Conservation (phyloP, 2,113 vertebrate species). For the Lonchura striata region DNA sequence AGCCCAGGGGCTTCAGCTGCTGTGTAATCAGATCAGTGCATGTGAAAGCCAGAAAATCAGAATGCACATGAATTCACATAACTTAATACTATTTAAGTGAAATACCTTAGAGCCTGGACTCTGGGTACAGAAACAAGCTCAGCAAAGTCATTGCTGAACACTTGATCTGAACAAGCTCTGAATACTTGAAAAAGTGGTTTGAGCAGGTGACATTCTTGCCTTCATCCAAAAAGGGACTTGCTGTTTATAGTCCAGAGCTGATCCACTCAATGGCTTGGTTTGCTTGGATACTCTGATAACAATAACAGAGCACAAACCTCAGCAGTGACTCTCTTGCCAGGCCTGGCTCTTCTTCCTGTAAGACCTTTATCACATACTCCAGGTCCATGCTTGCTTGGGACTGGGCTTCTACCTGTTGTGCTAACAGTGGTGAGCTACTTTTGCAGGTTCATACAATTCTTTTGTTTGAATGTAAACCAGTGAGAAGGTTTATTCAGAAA, state of each 20-base stretch:
- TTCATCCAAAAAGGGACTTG: not conserved
- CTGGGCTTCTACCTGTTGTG: not conserved
- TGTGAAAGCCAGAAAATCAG: not conserved
- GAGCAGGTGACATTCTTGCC: not conserved
- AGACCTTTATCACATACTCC: not conserved
- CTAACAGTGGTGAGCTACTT: not conserved
- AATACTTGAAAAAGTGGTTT: not conserved
- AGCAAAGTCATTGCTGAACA: not conserved
- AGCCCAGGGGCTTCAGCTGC: not conserved
- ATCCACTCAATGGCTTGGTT: not conserved
- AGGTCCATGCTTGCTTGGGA: not conserved
- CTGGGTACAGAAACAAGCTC: not conserved
- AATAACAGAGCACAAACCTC: constrained; percentile 29
- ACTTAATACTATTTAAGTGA: not conserved
- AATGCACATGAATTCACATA: not conserved
- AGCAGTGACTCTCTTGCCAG: not conserved
- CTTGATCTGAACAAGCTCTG: not conserved
- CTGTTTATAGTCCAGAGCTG: constrained; percentile 29
- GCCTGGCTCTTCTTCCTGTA: not conserved
- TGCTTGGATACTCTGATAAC: constrained; percentile 14
- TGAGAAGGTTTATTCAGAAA: not conserved
- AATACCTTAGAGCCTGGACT: not conserved
- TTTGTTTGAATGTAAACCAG: not conserved
- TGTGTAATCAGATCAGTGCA: not conserved
- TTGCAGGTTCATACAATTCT: not conserved